Base-by-base conservation (phyloP, 2,888 invertebrate species). In the Pantelozetes paolii region DNA sequence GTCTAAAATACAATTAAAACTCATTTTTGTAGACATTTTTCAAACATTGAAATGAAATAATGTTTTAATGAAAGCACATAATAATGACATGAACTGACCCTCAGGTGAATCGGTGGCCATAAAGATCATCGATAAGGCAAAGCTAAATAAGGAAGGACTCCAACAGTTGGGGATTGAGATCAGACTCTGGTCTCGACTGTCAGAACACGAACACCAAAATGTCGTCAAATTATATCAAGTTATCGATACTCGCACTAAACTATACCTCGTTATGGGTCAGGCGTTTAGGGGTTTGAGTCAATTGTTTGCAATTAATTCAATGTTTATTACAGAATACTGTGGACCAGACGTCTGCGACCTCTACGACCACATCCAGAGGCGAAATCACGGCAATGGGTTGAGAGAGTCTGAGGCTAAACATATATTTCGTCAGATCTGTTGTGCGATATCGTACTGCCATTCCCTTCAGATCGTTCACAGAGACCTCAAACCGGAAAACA, bases 401-500 rank as follows among this genome's bases (percentile, higher is more conserved):
- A 70, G 62, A 26, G 75, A 75, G 45, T 15, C 15, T 23, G 73
- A 75, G 64, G 76, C 76, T 26, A 72, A 70, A 48, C 75, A 75
- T 45, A 76, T 76, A 42, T 76, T 76, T 30, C 64, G 72, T 26
- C 76, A 76, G 87, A 98, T 99, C 81, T 93, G 99, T 76, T 89
- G 93, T 80, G 98, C 98, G 79, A 98, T 99, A 82, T 92, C 94
- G 78, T 87, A 97, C 83, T 99, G 99, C 85, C 99, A 99, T 85
- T 90, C 93, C 85, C 87, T 91, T 77, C 89, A 90, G 82, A 90
- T 91, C 32, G 88, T 91, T 20, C 91, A 91, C 81, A 88, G 99
- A 78, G 99, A 99, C 85, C 86, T 99, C 78, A 99, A 99, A 84
- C 99, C 98, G 18, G 99, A 99, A 84, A 99, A 99, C 86, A 98